These are phyloP conservation scores for Caenorhabditis inopinata DNA, from an alignment of 1,140 invertebrate genomes.

Conservation along the genomic window DNA sequence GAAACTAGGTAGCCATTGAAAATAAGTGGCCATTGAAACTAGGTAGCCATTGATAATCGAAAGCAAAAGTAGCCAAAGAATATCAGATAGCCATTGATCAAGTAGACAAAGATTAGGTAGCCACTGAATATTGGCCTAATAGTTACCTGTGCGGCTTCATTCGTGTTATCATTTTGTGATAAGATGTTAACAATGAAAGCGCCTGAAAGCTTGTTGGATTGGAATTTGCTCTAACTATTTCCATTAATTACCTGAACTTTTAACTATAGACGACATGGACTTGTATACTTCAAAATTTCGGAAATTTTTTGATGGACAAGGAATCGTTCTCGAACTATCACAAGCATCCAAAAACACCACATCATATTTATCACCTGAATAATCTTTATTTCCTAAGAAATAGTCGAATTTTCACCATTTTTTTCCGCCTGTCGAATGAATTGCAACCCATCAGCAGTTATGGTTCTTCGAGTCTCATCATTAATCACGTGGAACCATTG, in stretches of 20 bases:
- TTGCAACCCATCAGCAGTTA: background rate
- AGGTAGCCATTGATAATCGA: too few species aligned
- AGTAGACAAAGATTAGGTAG: too few species aligned
- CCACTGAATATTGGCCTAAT: too few species aligned
- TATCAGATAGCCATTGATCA: too few species aligned
- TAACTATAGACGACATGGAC: background rate
- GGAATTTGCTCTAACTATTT: too few species aligned
- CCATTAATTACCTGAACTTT: background rate
- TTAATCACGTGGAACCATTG: background rate
- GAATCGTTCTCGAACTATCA: background rate
- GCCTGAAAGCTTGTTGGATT: background rate
- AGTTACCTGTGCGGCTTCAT: background rate
- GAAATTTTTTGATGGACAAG: background rate
- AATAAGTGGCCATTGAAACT: too few species aligned
- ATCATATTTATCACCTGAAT: background rate
- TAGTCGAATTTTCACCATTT: background rate
- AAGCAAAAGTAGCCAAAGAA: too few species aligned
- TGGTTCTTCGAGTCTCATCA: background rate
- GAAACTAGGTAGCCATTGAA: too few species aligned
- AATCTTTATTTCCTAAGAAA: too few species aligned
- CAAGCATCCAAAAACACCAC: conserved; percentile 5
- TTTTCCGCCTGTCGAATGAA: background rate
- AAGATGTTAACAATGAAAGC: background rate
- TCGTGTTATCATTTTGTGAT: background rate
- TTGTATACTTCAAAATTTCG: background rate